These are phyloP conservation scores for Tachysurus fulvidraco DNA, from an alignment of 2,113 vertebrate species.

Conservation along the genomic window DNA sequence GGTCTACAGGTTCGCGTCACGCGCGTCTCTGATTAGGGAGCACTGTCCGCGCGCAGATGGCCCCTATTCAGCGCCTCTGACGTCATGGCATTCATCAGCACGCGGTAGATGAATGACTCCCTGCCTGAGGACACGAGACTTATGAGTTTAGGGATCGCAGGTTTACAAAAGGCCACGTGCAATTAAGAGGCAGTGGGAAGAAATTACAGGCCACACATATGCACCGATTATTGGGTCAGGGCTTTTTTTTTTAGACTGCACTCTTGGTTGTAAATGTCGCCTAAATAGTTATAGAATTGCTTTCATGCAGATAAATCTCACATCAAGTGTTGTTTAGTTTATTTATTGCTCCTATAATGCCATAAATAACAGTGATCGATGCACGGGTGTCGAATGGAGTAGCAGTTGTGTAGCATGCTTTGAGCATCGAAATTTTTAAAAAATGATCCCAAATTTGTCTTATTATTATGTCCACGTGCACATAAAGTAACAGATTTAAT, in stretches of 20 bases:
- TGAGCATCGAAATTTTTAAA: background rate
- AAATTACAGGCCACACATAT: constrained; percentile 17
- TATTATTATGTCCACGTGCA: background rate
- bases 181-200: constrained; percentile 8
- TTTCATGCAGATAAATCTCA: background rate
- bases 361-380: background rate
- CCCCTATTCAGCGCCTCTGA: constrained; percentile 35
- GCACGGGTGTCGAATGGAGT: background rate
- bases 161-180: constrained; percentile 2
- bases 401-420: background rate
- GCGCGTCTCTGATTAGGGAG: constrained; percentile 1
- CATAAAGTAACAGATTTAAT: background rate
- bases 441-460: background rate
- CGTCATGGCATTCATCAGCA: constrained; percentile 30
- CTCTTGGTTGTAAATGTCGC: background rate
- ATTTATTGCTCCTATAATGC: background rate
- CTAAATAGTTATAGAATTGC: constrained; percentile 4
- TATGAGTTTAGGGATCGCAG: constrained; percentile 8
- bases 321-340: background rate
- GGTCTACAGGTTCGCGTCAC: constrained; percentile 19
- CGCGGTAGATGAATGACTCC: constrained; percentile 13
- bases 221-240: constrained; percentile 14
- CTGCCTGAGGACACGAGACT: constrained; percentile 12
- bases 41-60: constrained; percentile 26
- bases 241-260: background rate